Percentiles rank a stretch among this genome's conserved stretches.
These are phyloP conservation scores for Oreotrochilus melanogaster DNA, from an alignment of 2,113 vertebrate genomes.

Conservation along the genomic window DNA sequence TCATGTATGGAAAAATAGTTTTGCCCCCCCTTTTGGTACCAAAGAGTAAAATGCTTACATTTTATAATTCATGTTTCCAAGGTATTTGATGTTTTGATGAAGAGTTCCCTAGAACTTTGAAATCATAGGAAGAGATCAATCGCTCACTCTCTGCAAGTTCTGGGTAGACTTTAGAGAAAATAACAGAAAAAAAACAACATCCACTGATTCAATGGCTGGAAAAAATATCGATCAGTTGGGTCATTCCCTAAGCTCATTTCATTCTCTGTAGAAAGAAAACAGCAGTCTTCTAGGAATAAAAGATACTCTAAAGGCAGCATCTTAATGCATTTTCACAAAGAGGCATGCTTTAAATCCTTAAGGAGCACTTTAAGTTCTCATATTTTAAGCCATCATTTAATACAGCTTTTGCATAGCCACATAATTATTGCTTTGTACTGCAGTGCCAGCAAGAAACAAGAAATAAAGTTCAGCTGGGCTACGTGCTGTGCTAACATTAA, in stretches of 20 bases:
- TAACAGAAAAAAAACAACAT: conserved; percentile 56
- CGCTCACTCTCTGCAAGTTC: not conserved
- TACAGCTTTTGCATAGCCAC: not conserved
- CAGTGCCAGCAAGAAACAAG: not conserved
- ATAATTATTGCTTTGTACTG: conserved; percentile 2
- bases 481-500: conserved; percentile 8
- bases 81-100: not conserved
- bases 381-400: conserved; percentile 31
- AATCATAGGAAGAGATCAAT: conserved; percentile 2
- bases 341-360: not conserved
- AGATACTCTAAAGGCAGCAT: conserved; percentile 20
- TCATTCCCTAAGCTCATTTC: conserved; percentile 44
- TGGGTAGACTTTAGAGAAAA: not conserved
- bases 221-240: conserved; percentile 54
- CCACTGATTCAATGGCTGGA: conserved; percentile 5
- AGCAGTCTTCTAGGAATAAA: conserved; percentile 43
- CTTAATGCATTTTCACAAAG: conserved; percentile 37
- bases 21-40: not conserved
- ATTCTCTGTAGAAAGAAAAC: conserved; percentile 46
- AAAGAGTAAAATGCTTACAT: not conserved
- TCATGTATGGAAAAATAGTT: not conserved
- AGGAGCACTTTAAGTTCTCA: not conserved
- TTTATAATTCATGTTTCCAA: not conserved
- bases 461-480: not conserved
- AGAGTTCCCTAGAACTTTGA: not conserved